These are phyloP conservation scores for Manacus vitellinus DNA, from an alignment of 2,113 vertebrate genomes.

Conservation along the genomic window DNA sequence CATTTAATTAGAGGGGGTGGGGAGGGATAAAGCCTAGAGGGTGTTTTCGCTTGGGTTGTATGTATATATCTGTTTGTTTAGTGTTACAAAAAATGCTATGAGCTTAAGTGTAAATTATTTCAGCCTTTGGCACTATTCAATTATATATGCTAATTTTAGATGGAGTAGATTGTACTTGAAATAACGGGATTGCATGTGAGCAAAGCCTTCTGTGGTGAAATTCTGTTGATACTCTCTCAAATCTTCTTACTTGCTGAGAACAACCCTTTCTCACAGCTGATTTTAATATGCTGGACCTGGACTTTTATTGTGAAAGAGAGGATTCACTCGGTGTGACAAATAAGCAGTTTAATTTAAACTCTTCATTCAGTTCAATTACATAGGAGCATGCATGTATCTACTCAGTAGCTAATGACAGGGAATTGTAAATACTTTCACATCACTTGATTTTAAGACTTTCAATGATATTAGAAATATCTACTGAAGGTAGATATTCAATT, in stretches of 20 bases:
- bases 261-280: background rate
- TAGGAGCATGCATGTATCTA: background rate
- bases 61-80: constrained; percentile 9
- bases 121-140: constrained; percentile 46
- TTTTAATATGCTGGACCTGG: background rate
- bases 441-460: background rate
- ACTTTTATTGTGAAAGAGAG: background rate
- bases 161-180: constrained; percentile 9
- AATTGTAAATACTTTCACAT: background rate
- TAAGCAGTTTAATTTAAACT: constrained; percentile 5
- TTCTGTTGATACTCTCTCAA: background rate
- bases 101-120: constrained; percentile 45
- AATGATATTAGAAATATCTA: background rate
- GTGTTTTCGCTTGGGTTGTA: background rate
- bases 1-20: background rate
- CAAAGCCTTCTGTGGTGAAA: background rate
- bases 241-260: background rate
- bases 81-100: background rate
- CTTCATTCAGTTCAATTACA: constrained; percentile 2
- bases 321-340: background rate
- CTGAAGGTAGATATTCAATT: background rate
- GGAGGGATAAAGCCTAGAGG: background rate
- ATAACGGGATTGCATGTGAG: background rate
- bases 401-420: background rate
- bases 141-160: constrained; percentile 39